phyloP scores from a whole-genome alignment of 2,797 vertebrate genomes.

The Lindbergichthys nudifrons region DNA sequence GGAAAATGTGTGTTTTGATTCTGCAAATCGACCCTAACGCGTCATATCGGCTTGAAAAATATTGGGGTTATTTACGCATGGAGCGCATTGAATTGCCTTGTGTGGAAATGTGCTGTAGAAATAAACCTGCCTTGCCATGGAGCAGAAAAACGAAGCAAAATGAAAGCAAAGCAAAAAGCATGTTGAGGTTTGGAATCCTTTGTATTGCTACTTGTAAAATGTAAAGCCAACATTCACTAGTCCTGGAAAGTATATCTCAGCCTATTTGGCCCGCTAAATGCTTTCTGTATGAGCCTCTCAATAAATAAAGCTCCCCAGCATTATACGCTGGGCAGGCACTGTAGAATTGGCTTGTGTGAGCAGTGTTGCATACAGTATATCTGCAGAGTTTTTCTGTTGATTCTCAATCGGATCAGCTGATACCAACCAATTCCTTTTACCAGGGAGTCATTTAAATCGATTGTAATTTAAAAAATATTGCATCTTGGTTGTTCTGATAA shows the following conservation, averaged over 20 bases:
- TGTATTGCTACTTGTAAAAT: constrained; percentile 14
- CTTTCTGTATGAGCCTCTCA: constrained; percentile 32
- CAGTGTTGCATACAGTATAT: constrained; percentile 15
- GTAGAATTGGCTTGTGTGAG: constrained; percentile 17
- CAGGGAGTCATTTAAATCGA: constrained; percentile 38
- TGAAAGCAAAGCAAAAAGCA: neutral
- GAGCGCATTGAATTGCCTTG: no score
- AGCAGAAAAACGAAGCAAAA: constrained; percentile 1
- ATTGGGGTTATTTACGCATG: no score
- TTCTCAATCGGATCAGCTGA: constrained; percentile 20
- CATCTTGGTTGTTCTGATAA: constrained; percentile 24
- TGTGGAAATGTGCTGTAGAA: neutral
- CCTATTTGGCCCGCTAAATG: constrained; percentile 16
- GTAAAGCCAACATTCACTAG: neutral
- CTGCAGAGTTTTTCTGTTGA: constrained; percentile 10
- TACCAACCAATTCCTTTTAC: constrained; percentile 28
- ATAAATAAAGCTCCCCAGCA: constrained; percentile 29
- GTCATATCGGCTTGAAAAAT: neutral
- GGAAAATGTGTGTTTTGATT: neutral
- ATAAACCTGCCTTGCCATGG: no score
- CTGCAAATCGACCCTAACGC: neutral
- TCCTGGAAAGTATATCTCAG: constrained; percentile 16
- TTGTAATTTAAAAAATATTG: constrained; percentile 26
- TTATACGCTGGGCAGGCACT: constrained; percentile 19
- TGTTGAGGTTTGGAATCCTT: neutral